Percentiles rank a stretch among this genome's conserved stretches.
Conservation (phyloP, 2,797 vertebrate genomes). For the Sternarchorhynchus goeldii region DNA sequence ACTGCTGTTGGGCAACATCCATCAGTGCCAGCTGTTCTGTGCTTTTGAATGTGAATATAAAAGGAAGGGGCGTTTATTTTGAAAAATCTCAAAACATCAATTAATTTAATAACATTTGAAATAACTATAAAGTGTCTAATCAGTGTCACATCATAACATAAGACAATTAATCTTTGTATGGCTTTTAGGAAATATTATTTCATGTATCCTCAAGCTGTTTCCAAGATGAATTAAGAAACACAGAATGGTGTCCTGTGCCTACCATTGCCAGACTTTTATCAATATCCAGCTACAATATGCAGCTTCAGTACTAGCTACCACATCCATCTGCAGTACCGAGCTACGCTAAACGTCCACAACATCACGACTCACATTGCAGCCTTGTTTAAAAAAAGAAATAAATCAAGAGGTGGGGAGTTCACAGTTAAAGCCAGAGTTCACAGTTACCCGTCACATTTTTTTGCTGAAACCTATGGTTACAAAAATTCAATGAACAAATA, state of each 20-base stretch:
- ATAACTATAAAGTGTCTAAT: slow-evolving; percentile 34
- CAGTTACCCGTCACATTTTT: not conserved
- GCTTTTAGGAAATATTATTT: slow-evolving; percentile 32
- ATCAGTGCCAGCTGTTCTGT: not conserved
- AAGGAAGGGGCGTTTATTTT: not conserved
- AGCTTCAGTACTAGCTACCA: too few relatives aligned
- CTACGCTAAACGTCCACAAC: slow-evolving; percentile 10
- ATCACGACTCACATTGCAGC: slow-evolving; percentile 3
- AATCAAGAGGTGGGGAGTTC: not conserved
- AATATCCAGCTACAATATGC: slow-evolving; percentile 3
- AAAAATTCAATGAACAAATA: too few relatives aligned
- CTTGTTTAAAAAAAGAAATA: not conserved
- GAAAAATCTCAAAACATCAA: not conserved
- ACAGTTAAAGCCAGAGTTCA: not conserved
- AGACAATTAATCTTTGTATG: slow-evolving; percentile 39
- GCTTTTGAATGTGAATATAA: not conserved
- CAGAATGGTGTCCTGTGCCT: not conserved
- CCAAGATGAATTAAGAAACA: slow-evolving; percentile 20
- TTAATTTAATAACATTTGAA: not conserved
- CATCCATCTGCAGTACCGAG: too few relatives aligned
- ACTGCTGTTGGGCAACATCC: not conserved
- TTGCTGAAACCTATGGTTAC: not conserved
- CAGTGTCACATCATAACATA: slow-evolving; percentile 21
- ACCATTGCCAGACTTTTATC: not conserved
- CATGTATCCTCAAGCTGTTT: slow-evolving; percentile 6